A percentile compares a stretch with the other conserved stretches of the same genome.
Evolutionary conservation across 1,140 invertebrate species (phyloP).

Genomic region (Drosophila teissieri): DNA sequence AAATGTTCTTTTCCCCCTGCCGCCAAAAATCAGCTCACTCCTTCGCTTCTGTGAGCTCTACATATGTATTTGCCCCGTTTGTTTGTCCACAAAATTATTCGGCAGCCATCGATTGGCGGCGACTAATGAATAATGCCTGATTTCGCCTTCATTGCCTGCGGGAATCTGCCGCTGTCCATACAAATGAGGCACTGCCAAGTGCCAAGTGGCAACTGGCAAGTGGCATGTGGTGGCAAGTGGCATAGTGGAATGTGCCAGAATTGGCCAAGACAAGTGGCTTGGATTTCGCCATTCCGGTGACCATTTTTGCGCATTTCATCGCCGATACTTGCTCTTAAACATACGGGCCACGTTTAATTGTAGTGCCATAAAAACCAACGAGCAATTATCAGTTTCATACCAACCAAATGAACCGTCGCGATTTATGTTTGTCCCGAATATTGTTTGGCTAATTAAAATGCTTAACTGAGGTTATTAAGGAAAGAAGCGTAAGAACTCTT

Average conservation of each 20-base stretch:
- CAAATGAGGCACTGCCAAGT: conserved; percentile 45
- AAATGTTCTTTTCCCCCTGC: conserved; percentile 48
- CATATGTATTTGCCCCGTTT: conserved; percentile 23
- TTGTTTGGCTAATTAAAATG: too few relatives aligned
- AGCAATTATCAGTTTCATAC: conserved; percentile 47
- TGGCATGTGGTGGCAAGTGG: neutral
- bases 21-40: conserved; percentile 13
- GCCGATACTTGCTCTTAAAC: conserved; percentile 4
- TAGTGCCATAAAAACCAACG: conserved; percentile 55
- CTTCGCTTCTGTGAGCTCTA: conserved; percentile 2
- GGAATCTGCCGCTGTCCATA: conserved; percentile 50
- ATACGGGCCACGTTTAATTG: conserved; percentile 42
- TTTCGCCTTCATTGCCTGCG: conserved; percentile 57
- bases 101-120: conserved; percentile 41
- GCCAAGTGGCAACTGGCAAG: neutral
- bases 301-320: conserved; percentile 37
- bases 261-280: conserved; percentile 27
- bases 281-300: conserved; percentile 10
- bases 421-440: conserved; percentile 29
- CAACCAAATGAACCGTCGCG: conserved; percentile 13
- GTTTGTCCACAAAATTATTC: conserved; percentile 68
- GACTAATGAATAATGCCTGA: conserved; percentile 80
- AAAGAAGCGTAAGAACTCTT: too few relatives aligned
- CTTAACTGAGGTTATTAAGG: too few relatives aligned
- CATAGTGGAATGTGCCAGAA: conserved; percentile 22